phyloP scores from a whole-genome alignment of 2,113 vertebrate genomes.

The Tautogolabrus adspersus region DNA sequence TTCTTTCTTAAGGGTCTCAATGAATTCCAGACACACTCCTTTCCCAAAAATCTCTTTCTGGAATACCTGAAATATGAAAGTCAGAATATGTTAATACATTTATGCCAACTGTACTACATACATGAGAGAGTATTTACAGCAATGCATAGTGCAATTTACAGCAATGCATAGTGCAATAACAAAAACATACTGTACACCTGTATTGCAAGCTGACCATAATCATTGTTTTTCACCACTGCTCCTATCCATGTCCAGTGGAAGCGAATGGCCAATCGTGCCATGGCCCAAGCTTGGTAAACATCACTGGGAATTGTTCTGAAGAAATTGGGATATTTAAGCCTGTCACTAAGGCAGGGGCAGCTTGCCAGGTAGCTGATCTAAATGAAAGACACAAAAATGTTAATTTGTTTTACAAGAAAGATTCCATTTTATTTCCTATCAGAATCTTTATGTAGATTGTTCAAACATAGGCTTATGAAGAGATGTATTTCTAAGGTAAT shows the following conservation, averaged over 20 bases:
- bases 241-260: conserved; percentile 86
- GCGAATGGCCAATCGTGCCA: conserved; percentile 76
- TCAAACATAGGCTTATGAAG: no score
- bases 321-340: conserved; percentile 78
- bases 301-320: conserved; percentile 86
- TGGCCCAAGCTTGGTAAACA: conserved; percentile 78
- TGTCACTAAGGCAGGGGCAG: conserved; percentile 83
- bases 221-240: conserved; percentile 77
- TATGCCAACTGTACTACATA: no score
- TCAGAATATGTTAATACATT: background rate
- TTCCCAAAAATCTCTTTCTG: conserved; percentile 69
- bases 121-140: background rate
- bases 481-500: no score
- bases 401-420: background rate
- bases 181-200: conserved; percentile 58
- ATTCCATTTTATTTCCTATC: no score
- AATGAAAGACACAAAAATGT: conserved; percentile 10
- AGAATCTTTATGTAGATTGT: no score
- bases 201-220: conserved; percentile 77
- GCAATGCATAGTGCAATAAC: background rate
- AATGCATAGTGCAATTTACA: background rate
- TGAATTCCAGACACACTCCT: conserved; percentile 81
- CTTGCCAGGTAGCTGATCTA: conserved; percentile 84
- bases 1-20: conserved; percentile 72
- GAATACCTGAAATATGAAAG: conserved; percentile 64